Evolutionary conservation across 2,797 vertebrate species (phyloP).

Genomic region (Xiphorhynchus erythropygius): DNA sequence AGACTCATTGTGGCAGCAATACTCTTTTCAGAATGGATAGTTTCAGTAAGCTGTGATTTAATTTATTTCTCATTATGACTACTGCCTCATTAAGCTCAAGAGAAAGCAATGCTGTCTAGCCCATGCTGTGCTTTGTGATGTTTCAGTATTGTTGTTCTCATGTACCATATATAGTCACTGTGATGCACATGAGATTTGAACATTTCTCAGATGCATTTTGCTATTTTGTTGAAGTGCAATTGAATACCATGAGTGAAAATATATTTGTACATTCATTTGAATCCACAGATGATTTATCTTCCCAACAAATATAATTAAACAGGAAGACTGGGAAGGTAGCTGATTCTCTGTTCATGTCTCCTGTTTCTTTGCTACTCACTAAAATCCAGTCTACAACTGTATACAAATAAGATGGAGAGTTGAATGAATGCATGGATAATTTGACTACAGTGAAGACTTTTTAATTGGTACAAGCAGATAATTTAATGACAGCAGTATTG

Average conservation of each 20-base stretch:
- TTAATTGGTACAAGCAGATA: background rate
- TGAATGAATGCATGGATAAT: background rate
- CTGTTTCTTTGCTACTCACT: background rate
- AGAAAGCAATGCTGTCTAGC: conserved; percentile 5
- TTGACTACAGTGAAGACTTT: background rate
- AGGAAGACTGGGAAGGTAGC: background rate
- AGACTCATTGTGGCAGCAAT: conserved; percentile 24
- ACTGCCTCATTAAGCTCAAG: conserved; percentile 66
- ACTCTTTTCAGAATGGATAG: conserved; percentile 53
- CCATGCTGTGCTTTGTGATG: background rate
- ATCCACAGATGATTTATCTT: background rate
- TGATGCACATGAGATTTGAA: background rate
- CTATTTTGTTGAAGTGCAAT: background rate
- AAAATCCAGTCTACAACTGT: background rate
- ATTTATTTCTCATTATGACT: conserved; percentile 47
- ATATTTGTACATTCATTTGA: background rate
- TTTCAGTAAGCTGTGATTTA: conserved; percentile 41
- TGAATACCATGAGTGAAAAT: background rate
- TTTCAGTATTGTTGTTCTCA: background rate
- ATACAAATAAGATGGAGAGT: background rate
- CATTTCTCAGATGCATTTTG: background rate
- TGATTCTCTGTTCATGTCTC: background rate
- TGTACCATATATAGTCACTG: background rate
- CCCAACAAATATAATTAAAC: background rate
- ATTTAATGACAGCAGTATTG: background rate